Conservation (phyloP, 1,140 invertebrate species). For the Uloborus diversus region DNA sequence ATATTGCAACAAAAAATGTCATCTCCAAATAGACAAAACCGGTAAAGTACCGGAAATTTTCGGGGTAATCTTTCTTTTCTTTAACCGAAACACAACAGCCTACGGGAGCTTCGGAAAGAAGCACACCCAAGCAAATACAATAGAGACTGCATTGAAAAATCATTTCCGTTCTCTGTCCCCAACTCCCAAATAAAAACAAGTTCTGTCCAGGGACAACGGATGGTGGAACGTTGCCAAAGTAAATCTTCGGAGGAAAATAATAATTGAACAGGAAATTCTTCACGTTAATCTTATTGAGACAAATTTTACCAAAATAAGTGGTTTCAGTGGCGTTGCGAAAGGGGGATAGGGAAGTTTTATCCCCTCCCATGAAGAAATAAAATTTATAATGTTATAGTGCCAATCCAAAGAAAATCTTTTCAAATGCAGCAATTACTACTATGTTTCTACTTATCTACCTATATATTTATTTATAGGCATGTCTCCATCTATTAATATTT, state of each 20-base stretch:
- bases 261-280: not conserved
- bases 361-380: not conserved
- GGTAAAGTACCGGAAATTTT: slow-evolving; percentile 15
- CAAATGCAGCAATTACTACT: not conserved
- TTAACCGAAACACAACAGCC: slow-evolving; percentile 3
- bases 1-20: too few species aligned
- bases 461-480: too few species aligned
- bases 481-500: too few species aligned
- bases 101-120: not conserved
- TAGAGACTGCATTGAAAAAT: slow-evolving; percentile 3
- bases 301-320: not conserved
- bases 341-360: not conserved
- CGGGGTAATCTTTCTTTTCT: not conserved
- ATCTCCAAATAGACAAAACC: slow-evolving; percentile 1
- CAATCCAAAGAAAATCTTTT: not conserved
- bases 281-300: not conserved
- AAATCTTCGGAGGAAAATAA: not conserved
- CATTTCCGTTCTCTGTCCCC: not conserved
- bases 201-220: not conserved
- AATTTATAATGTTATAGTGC: not conserved
- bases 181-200: not conserved
- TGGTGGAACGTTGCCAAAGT: slow-evolving; percentile 15
- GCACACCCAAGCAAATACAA: not conserved
- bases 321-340: not conserved
- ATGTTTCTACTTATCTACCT: not conserved